Base-by-base conservation (phyloP, 2,888 invertebrate genomes). In the Tetramorium bicarinatum region DNA sequence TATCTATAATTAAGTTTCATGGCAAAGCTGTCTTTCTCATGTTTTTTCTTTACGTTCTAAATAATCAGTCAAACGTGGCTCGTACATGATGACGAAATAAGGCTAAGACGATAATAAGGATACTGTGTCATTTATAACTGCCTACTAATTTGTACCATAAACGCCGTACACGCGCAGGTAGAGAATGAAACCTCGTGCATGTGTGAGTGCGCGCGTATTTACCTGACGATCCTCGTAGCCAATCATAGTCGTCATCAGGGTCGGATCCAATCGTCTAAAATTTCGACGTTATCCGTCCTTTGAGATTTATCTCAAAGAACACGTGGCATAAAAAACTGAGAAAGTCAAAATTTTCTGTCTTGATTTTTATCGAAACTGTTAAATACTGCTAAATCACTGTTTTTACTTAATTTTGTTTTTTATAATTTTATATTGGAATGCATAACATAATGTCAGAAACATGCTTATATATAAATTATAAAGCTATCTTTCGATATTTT, bases 61-160 rank as follows among this genome's bases (percentile, higher is more conserved):
- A 75, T 80, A 83, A 76, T 84, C 66, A 87, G 81, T 80, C 75
- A 86, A 87, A 83, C 76, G 86, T 75, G 56, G 41, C 56, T 80
- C 15, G 59, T 72, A 41, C 69, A 67, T 61, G 79, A 64, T 64
- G 86, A 86, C 66, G 83, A 87, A 91, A 90, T 87, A 90, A 91
- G 88, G 75, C 81, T 83, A 87, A 79, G 85, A 85, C 85, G 91
- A 88, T 88, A 91, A 91, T 88, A 84, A 90, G 90, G 87, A 89
- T 79, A 87, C 87, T 85, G 80, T 91, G 91, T 92, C 93, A 93
- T 93, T 93, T 93, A 93, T 93, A 93, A 93, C 93, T 92, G 93
- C 92, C 93, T 90, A 92, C 93, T 93, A 93, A 93, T 93, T 93
- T 93, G 93, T 93, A 88, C 86, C 86, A 86, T 89, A 89, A 88